Base-by-base conservation (phyloP, 2,797 vertebrate genomes). In the Emys orbicularis region DNA sequence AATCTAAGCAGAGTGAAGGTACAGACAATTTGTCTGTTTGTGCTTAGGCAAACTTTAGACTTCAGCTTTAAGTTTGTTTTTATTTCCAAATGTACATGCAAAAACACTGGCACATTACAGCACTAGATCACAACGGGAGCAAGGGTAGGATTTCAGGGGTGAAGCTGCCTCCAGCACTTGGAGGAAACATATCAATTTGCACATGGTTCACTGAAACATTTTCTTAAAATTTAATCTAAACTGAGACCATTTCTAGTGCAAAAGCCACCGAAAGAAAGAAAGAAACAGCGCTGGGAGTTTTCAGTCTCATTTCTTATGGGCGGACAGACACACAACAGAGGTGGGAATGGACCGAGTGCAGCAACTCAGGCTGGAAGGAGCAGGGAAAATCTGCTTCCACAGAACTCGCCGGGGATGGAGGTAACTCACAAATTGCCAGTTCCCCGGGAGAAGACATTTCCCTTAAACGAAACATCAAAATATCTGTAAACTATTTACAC, bases 51-150 rank as follows among this genome's bases (percentile, higher is more conserved):
- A 68, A 52, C 68, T 72, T 49, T 72, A 31, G n/a, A 25, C 31
- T 79, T 76, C 90, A 77, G 34, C 84, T 94, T 90, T 80, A n/a
- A 8, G 3, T 44, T 77, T 41, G 56, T 47, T 89, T 89, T 94
- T 87, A 90, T 96, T 96, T 90, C 83, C 77, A 76, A 95, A 91
- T 11, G 68, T 44, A 83, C 96, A 91, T 91, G 95, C 94, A 94
- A 90, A 92, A 79, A 79, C 88, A 87, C 74, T 1, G 4, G 79
- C 92, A 94, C 96, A 29, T 88, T 84, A 92, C 94, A 87, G 91
- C 82, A 96, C 90, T 41, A 23, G 80, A 83, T 84, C 95, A 95
- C 95, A 37, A 81, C 12, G 49, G 86, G 23, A 72, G 61, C 52
- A n/a, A 68, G 56, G 37, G 81, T 6, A 49, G 84, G 77, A 41